Conservation (phyloP, 2,888 invertebrate genomes). For the Andrena bicolor region DNA sequence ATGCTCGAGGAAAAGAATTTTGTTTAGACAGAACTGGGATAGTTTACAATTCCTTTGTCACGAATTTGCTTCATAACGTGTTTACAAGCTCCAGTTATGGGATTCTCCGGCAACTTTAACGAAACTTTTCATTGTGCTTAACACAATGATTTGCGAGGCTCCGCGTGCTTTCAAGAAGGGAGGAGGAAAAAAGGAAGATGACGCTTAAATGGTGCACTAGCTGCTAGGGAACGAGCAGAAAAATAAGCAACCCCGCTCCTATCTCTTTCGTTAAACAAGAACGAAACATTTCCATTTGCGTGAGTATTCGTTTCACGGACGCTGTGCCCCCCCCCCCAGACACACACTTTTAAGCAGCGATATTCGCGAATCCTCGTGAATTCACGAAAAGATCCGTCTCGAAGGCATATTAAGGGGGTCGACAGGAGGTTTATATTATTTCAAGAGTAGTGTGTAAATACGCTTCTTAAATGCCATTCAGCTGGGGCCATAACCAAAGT, state of each 20-base stretch:
- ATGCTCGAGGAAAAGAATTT: not conserved
- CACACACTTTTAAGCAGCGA: not conserved
- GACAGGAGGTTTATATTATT: constrained; percentile 7
- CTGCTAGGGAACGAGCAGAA: not conserved
- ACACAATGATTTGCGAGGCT: constrained; percentile 46
- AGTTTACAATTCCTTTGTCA: constrained; percentile 26
- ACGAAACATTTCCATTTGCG: not conserved
- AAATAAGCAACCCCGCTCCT: not conserved
- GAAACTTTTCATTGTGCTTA: constrained; percentile 52
- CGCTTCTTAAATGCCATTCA: not conserved
- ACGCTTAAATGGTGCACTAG: constrained; percentile 12
- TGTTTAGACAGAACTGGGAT: not conserved
- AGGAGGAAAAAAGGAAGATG: not conserved
- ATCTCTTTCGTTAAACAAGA: constrained; percentile 1
- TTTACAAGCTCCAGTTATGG: constrained; percentile 30
- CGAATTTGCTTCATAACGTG: constrained; percentile 50
- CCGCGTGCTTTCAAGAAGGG: not conserved
- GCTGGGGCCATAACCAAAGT: not conserved
- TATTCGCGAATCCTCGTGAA: not conserved
- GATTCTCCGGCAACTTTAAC: constrained; percentile 40
- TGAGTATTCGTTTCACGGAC: not conserved
- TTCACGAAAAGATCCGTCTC: not conserved
- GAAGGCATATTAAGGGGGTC: constrained; percentile 11
- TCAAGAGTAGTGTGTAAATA: not conserved
- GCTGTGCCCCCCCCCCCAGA: not conserved